Percentiles rank a stretch among this genome's conserved stretches.
These are phyloP conservation scores for Palythoa grandiflora DNA, from an alignment of 92 coral and sea anemone species.

Conservation along the genomic window DNA sequence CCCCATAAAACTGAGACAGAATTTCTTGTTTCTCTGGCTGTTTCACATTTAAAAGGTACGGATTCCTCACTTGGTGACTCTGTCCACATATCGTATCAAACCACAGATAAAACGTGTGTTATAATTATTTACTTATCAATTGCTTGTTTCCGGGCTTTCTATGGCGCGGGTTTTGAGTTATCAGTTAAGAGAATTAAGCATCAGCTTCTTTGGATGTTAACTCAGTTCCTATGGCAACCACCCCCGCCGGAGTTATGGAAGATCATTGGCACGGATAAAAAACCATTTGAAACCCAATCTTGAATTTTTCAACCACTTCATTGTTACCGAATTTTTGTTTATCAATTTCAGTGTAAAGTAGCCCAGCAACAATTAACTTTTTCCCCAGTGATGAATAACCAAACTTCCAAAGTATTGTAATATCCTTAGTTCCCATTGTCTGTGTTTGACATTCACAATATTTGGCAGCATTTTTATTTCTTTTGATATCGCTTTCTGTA, in stretches of 20 bases:
- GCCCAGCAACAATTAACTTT: neutral
- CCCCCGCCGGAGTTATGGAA: neutral
- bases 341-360: no score
- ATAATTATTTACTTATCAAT: neutral
- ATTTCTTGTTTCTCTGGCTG: neutral
- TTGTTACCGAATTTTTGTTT: neutral
- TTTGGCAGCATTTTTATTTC: slow-evolving; percentile 21
- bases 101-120: neutral
- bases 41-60: neutral
- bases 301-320: neutral
- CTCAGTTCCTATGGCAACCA: neutral
- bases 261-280: neutral
- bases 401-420: neutral
- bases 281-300: neutral
- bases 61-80: neutral
- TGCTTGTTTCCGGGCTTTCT: neutral
- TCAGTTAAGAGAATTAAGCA: neutral
- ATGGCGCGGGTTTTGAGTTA: neutral
- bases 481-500: neutral
- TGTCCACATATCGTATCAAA: neutral
- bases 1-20: slow-evolving; percentile 36
- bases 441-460: slow-evolving; percentile 38
- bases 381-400: neutral
- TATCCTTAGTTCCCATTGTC: slow-evolving; percentile 39
- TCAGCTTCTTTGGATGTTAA: neutral